Conservation (phyloP, 30 jellyfish, hydroid and myxozoan genomes). For the Cassiopea xamachana region DNA sequence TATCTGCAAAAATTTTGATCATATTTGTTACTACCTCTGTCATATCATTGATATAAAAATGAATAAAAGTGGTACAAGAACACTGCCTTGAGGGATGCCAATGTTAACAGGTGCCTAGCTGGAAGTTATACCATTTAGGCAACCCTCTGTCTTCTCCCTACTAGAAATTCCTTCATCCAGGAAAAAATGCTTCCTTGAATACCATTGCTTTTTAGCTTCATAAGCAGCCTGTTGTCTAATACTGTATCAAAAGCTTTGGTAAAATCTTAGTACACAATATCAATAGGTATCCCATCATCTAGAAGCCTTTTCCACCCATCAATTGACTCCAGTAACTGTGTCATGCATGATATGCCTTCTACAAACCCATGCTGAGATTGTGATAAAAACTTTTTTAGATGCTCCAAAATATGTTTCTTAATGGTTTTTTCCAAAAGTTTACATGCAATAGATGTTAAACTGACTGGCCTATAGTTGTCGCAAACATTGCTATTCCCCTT, state of each 20-base stretch:
- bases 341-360: conserved; percentile 18
- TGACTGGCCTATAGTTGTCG: conserved; percentile 40
- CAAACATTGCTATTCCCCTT: conserved; percentile 8
- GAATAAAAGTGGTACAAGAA: conserved; percentile 5
- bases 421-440: conserved; percentile 24
- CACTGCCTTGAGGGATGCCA: conserved; percentile 25
- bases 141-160: conserved; percentile 37
- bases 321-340: conserved; percentile 55
- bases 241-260: conserved; percentile 47
- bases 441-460: conserved; percentile 41
- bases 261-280: conserved; percentile 39
- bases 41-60: conserved; percentile 38
- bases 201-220: conserved; percentile 35
- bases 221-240: conserved; percentile 44
- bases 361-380: conserved; percentile 52
- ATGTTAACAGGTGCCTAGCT: background rate
- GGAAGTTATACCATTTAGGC: conserved; percentile 7
- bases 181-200: conserved; percentile 32
- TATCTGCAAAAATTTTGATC: conserved; percentile 44
- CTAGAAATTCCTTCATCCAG: conserved; percentile 28
- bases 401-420: conserved; percentile 27
- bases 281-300: conserved; percentile 40
- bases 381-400: conserved; percentile 12
- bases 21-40: conserved; percentile 29
- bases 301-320: conserved; percentile 52